Percentiles rank a stretch among this genome's conserved stretches.
Conservation (phyloP, 2,888 invertebrate species). For the Cylindroiulus punctatus region DNA sequence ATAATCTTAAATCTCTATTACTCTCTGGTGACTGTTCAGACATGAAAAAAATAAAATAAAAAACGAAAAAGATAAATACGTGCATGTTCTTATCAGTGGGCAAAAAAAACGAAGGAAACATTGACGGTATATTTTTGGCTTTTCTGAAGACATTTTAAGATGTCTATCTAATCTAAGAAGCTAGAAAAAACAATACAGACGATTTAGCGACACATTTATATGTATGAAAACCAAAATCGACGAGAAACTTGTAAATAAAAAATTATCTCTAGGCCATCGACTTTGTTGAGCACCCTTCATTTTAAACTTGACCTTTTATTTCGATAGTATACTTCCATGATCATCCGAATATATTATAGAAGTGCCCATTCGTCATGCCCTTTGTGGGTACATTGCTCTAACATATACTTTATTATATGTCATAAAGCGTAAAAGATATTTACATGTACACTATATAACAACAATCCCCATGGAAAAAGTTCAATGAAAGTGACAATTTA, state of each 20-base stretch:
- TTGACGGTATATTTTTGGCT: constrained; percentile 6
- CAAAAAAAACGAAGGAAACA: constrained; percentile 12
- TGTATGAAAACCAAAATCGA: neutral
- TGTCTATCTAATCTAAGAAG: neutral
- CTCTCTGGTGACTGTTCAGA: neutral
- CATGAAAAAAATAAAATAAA: neutral
- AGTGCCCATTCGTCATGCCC: neutral
- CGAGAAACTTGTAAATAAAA: neutral
- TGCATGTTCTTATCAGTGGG: constrained; percentile 1
- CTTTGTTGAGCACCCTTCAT: neutral
- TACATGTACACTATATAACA: no score
- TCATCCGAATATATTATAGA: neutral
- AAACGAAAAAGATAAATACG: constrained; percentile 35
- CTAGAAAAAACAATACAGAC: neutral
- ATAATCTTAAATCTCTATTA: constrained; percentile 25
- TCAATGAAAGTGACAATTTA: no score
- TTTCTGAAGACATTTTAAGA: constrained; percentile 12
- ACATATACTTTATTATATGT: no score
- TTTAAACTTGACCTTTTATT: neutral
- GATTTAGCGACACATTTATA: neutral
- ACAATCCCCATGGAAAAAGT: no score
- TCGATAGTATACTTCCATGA: neutral
- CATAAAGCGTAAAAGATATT: no score
- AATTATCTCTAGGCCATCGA: constrained; percentile 3
- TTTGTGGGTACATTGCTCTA: no score